These are phyloP conservation scores for Macrotus californicus DNA, from an alignment of 2,113 vertebrate species.

Conservation along the genomic window DNA sequence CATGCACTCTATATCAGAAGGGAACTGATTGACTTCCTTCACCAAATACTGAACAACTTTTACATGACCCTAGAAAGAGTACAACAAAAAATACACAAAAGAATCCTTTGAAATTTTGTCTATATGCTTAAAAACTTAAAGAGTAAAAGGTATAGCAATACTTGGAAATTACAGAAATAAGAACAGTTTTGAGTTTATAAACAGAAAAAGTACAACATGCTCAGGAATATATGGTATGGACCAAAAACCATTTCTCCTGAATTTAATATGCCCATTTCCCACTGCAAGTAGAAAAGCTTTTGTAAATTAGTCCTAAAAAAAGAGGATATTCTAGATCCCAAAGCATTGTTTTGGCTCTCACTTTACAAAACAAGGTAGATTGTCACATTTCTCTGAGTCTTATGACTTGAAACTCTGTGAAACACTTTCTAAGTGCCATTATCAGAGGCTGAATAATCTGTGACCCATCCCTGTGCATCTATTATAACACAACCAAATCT, in stretches of 20 bases:
- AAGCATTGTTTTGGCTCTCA: constrained; percentile 31
- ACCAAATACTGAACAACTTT: constrained; percentile 99
- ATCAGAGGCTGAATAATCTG: not conserved
- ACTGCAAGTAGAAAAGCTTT: constrained; percentile 37
- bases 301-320: constrained; percentile 29
- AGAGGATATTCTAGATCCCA: not conserved
- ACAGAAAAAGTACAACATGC: not conserved
- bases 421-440: constrained; percentile 32
- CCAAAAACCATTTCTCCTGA: constrained; percentile 1
- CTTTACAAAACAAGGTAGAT: not conserved
- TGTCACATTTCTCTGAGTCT: constrained; percentile 13
- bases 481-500: constrained; percentile 10
- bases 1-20: constrained; percentile 99
- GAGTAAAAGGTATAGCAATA: not conserved
- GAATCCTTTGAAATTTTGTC: constrained; percentile 23
- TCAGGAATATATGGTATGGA: not conserved
- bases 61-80: constrained; percentile 90
- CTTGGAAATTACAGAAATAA: constrained; percentile 12
- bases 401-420: not conserved
- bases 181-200: not conserved
- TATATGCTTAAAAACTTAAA: constrained; percentile 27
- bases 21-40: constrained; percentile 98
- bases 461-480: not conserved
- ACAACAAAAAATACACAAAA: constrained; percentile 12
- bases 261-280: constrained; percentile 13